Conservation (phyloP, 2,113 vertebrate species). For the Anhinga rufa region DNA sequence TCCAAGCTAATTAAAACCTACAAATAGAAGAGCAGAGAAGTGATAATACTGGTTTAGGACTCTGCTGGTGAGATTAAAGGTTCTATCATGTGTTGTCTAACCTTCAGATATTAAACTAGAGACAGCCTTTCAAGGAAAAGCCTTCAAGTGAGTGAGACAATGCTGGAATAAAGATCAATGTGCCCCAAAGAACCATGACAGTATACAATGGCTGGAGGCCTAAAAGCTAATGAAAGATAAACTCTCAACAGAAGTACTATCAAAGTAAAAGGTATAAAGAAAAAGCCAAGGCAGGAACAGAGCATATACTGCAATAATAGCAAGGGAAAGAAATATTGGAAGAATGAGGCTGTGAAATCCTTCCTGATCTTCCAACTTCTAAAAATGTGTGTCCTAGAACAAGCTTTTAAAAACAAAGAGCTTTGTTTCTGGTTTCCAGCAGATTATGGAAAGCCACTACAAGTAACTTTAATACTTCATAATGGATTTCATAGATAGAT, state of each 20-base stretch:
- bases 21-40: not conserved
- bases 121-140: slow-evolving; percentile 52
- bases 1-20: slow-evolving; percentile 40
- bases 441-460: not conserved
- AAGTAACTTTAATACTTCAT: not conserved
- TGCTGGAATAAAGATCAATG: slow-evolving; percentile 39
- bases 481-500: not conserved
- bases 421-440: not conserved
- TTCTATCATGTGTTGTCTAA: not conserved
- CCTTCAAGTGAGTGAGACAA: not conserved
- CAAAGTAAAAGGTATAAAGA: not conserved
- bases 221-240: slow-evolving; percentile 61
- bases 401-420: slow-evolving; percentile 6
- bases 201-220: not conserved
- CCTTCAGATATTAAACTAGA: slow-evolving; percentile 46
- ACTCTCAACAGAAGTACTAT: slow-evolving; percentile 7
- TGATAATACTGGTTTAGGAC: not conserved
- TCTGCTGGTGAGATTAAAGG: not conserved
- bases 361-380: not conserved
- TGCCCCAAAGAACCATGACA: slow-evolving; percentile 7
- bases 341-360: not conserved
- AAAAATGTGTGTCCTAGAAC: not conserved
- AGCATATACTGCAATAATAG: not conserved
- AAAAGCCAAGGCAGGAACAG: not conserved
- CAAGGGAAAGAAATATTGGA: not conserved